A percentile compares a stretch with the other conserved stretches of the same genome.
phyloP scores from a whole-genome alignment of 64 coral and sea anemone species.

The Porites lutea region DNA sequence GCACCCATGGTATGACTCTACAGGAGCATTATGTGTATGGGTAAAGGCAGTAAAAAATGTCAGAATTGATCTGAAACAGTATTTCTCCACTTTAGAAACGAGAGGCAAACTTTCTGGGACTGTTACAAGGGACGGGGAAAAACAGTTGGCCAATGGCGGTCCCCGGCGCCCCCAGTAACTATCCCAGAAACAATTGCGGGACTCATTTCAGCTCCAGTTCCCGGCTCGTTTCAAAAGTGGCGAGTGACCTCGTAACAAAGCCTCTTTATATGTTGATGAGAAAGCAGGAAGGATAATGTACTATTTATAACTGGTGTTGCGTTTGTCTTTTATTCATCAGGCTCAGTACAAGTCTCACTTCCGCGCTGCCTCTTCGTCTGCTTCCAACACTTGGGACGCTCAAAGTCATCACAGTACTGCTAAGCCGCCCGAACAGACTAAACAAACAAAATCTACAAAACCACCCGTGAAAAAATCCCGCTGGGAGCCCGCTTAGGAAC shows the following conservation, averaged over 20 bases:
- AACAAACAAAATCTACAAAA: constrained; percentile 19
- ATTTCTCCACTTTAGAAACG: too few species aligned
- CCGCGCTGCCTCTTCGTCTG: constrained; percentile 70
- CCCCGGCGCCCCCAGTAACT: too few species aligned
- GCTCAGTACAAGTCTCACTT: constrained; percentile 92
- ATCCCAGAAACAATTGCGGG: too few species aligned
- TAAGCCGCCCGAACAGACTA: constrained; percentile 49
- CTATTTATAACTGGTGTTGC: background rate
- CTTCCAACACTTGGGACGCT: constrained; percentile 81
- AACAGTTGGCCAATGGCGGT: too few species aligned
- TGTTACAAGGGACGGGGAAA: too few species aligned
- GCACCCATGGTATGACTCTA: background rate
- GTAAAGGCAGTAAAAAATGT: too few species aligned
- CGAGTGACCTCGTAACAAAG: too few species aligned
- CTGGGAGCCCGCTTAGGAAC: constrained; percentile 54
- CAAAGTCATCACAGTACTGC: constrained; percentile 45
- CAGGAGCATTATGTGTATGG: too few species aligned
- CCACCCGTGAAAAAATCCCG: constrained; percentile 62
- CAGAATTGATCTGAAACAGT: too few species aligned
- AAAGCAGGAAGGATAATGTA: background rate
- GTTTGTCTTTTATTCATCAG: constrained; percentile 40
- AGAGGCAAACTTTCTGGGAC: too few species aligned
- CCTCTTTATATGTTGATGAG: background rate
- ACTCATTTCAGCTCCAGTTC: too few species aligned
- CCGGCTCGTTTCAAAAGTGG: too few species aligned